Evolutionary conservation across 1,140 invertebrate genomes (phyloP), one percentile per base, ranked within the genome.

Genomic region (Hesperophylax magnus): DNA sequence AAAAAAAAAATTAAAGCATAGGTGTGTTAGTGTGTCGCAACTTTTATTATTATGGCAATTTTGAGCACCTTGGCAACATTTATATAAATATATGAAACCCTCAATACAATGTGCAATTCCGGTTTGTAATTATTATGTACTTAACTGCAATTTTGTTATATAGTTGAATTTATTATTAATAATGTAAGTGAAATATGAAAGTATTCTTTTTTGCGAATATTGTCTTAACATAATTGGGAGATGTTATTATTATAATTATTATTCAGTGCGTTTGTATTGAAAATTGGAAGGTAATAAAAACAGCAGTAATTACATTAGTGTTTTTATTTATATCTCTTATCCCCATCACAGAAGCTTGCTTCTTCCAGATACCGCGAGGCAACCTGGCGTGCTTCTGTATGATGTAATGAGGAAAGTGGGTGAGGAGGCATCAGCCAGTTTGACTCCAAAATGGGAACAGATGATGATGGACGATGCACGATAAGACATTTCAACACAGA

Each of bases 111-210:
- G 82, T 84, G 82, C 82, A 84, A 84, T 84, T 84, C 75, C 77
- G 77, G 80, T 79, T 71, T 65, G 71, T 76, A 81, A 80, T 53
- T 61, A 77, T 65, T 79, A 74, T 81, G 77, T 72, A 72, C 77
- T 81, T 84, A 81, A 80, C 67, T 77, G 80, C 80, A 84, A 84
- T 84, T 84, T 84, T 84, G 82, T 84, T 84, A 60, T 78, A 81
- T 84, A 84, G 82, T 81, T 84, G 80, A 78, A 81, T 77, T 81
- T 78, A 80, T 65, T 83, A 83, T 69, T 79, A 80, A 77, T 84
- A 79, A 79, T 80, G 78, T 81, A 84, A 84, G 79, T 77, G 77
- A 83, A 81, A 79, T 79, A 76, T 67, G 47, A 58, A 80, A 67
- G 27, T 81, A 81, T 81, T 80, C 60, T 81, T 84, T 84, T 84